phyloP scores from a whole-genome alignment of 1,140 invertebrate species.

The Aphis gossypii region DNA sequence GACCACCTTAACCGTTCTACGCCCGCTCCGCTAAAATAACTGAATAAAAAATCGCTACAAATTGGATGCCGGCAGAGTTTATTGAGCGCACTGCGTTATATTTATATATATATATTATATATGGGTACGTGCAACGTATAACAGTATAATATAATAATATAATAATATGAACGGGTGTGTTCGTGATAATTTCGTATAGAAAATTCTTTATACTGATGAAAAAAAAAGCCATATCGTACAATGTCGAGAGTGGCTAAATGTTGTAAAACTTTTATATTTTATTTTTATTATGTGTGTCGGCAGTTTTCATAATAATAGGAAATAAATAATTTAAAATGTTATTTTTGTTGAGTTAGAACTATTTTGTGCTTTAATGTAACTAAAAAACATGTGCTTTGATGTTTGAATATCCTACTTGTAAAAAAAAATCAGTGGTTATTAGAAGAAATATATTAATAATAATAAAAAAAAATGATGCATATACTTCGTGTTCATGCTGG shows the following conservation, averaged over 20 bases:
- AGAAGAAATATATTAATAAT: background rate
- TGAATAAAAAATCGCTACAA: slow-evolving; percentile 46
- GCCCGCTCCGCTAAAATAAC: slow-evolving; percentile 1
- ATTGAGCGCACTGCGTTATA: background rate
- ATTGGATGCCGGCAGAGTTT: slow-evolving; percentile 28
- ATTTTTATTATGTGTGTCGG: background rate
- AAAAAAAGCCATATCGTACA: background rate
- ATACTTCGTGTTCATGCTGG: background rate
- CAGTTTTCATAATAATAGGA: slow-evolving; percentile 22
- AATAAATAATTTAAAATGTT: background rate
- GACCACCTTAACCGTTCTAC: background rate
- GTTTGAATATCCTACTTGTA: background rate
- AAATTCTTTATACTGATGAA: background rate
- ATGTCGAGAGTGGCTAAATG: background rate
- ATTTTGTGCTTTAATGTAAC: background rate
- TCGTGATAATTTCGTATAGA: background rate
- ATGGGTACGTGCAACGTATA: background rate
- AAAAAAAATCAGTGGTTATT: background rate
- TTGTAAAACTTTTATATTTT: background rate
- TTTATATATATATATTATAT: background rate
- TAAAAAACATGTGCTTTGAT: background rate
- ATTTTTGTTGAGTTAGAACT: background rate
- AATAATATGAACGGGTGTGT: background rate
- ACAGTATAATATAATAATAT: background rate
- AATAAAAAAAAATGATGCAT: background rate